Base-by-base conservation (phyloP, 2,113 vertebrate genomes). In the Nerophis lumbriciformis region DNA sequence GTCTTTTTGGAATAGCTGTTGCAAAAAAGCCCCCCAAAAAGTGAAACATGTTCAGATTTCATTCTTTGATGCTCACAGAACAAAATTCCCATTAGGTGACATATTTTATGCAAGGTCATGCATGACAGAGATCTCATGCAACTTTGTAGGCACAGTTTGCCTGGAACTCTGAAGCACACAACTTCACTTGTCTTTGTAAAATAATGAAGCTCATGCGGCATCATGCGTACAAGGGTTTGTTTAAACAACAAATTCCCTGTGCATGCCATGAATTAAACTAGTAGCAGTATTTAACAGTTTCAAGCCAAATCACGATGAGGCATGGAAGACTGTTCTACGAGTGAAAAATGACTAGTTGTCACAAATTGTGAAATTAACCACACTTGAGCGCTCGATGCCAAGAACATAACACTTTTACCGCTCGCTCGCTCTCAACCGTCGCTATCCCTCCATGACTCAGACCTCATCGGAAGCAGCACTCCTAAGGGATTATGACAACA, bases 391-490 rank as follows among this genome's bases (percentile, higher is more conserved):
- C 12, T 64, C 48, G 47, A 72, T 10, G 49, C 65, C 45, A 68
- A 66, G 73, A 69, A 72, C 69, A 79, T 53, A 47, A 60, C 47
- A 59, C 15, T 16, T 45, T 36, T 50, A 13, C 11, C n/a, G 14
- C 38, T 13, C n/a, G 5, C 16, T 58, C 12, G 7, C 58, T 48
- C 39, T 10, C 55, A 6, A 16, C 48, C 8, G 50, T 54, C 60
- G 42, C 75, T 75, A 49, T 54, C 21, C 54, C 14, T 16, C 11
- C 61, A 76, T 82, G 86, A 86, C 66, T 85, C 78, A 83, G 45
- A 64, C 56, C 10, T 11, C 63, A 75, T 68, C 68, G 67, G 73
- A 69, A 74, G 52, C 59, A 63, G 56, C 47, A 13, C 49, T 58
- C 5, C 45, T 44, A 67, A 65, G 39, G 47, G 60, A 80, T 59